A percentile compares a stretch with the other conserved stretches of the same genome.
These are phyloP conservation scores for Coluber constrictor DNA, from an alignment of 2,797 vertebrate genomes.

Conservation along the genomic window DNA sequence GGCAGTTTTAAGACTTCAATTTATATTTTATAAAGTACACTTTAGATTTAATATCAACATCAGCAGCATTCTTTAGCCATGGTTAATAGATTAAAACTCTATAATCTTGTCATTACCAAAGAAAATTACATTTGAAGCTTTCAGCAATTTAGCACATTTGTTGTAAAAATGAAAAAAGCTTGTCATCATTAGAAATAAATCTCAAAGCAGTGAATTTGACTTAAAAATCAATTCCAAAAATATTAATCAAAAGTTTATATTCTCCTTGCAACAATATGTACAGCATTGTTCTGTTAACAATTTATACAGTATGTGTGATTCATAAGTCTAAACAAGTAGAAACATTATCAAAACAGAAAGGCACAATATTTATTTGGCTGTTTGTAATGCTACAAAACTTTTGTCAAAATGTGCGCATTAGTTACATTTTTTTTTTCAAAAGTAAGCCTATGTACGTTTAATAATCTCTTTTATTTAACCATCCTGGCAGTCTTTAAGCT, in stretches of 20 bases:
- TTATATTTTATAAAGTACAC: background rate
- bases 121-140: background rate
- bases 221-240: background rate
- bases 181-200: background rate
- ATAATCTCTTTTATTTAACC: background rate
- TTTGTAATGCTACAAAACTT: background rate
- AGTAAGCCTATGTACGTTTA: background rate
- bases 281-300: background rate
- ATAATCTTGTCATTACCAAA: background rate
- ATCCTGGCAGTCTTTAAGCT: background rate
- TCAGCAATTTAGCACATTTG: background rate
- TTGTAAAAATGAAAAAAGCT: background rate
- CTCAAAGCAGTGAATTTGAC: background rate
- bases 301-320: background rate
- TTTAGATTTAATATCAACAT: background rate
- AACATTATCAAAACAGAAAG: background rate
- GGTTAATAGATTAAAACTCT: background rate
- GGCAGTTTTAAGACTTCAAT: background rate
- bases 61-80: background rate
- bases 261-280: background rate
- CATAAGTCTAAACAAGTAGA: background rate
- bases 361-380: background rate
- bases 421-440: background rate
- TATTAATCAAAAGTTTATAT: background rate
- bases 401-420: background rate